These are phyloP conservation scores for Carapus acus DNA, from an alignment of 2,797 vertebrate species.

Conservation along the genomic window DNA sequence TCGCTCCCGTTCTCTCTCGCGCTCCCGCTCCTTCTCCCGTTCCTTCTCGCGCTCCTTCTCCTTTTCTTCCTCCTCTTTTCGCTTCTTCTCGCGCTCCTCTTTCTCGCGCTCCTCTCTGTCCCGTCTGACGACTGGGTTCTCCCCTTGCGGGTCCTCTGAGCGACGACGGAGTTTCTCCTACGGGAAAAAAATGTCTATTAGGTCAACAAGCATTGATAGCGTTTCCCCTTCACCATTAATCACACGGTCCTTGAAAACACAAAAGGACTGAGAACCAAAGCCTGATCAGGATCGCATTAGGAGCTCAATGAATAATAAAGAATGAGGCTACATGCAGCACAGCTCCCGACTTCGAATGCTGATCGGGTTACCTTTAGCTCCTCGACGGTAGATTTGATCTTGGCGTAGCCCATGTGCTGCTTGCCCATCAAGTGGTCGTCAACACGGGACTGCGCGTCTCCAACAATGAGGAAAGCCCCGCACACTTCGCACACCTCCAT, in stretches of 20 bases:
- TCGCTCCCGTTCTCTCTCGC: slow-evolving; percentile 78
- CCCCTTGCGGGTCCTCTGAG: slow-evolving; percentile 84
- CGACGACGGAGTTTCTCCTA: slow-evolving; percentile 77
- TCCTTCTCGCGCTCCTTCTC: slow-evolving; percentile 80
- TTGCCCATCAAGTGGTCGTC: slow-evolving; percentile 99
- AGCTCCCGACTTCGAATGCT: too few species aligned
- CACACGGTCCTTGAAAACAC: too few species aligned
- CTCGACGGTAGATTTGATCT: slow-evolving; percentile 99
- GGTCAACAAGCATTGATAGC: too few species aligned
- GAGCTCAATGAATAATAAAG: too few species aligned
- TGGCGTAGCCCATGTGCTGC: slow-evolving; percentile 99
- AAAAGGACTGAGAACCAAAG: too few species aligned
- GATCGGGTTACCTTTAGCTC: slow-evolving; percentile 84
- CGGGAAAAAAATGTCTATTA: neutral
- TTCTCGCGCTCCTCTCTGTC: slow-evolving; percentile 79
- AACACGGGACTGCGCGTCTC: slow-evolving; percentile 95
- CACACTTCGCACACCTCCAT: slow-evolving; percentile 99
- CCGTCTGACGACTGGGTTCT: slow-evolving; percentile 78
- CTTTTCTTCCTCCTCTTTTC: slow-evolving; percentile 63
- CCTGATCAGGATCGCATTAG: too few species aligned
- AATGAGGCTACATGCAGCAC: too few species aligned
- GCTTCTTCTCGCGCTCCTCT: slow-evolving; percentile 73
- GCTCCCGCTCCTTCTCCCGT: slow-evolving; percentile 68
- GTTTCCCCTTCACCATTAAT: too few species aligned
- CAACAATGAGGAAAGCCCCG: slow-evolving; percentile 97